phyloP scores from a whole-genome alignment of 2,113 vertebrate species.

The Brachyhypopomus gauderio region DNA sequence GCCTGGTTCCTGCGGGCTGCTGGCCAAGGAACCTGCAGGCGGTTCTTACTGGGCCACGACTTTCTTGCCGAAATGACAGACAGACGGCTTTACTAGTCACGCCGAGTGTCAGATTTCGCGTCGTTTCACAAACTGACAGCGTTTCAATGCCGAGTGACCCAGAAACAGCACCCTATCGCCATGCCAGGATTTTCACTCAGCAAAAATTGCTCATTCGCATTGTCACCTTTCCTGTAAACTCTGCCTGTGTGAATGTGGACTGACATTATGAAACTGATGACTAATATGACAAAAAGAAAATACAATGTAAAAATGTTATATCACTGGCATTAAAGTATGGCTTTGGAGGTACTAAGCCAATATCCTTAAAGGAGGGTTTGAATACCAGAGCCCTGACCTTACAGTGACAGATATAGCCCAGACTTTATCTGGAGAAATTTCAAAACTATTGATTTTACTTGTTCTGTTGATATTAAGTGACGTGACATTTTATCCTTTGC shows the following conservation, averaged over 20 bases:
- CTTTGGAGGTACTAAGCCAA: not conserved
- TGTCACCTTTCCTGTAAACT: not conserved
- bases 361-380: not conserved
- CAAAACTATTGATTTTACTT: not conserved
- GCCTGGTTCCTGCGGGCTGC: slow-evolving; percentile 33
- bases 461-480: not conserved
- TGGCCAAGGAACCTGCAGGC: slow-evolving; percentile 45
- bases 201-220: not conserved
- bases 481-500: not conserved
- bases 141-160: slow-evolving; percentile 28
- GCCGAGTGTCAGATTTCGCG: not conserved
- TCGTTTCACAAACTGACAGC: slow-evolving; percentile 26
- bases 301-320: not conserved
- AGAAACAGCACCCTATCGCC: slow-evolving; percentile 1
- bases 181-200: not conserved
- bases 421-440: too few species aligned
- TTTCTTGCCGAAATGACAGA: slow-evolving; percentile 43
- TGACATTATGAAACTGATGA: not conserved
- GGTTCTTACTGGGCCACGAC: slow-evolving; percentile 21
- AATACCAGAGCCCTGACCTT: not conserved
- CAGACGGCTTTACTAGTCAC: slow-evolving; percentile 15
- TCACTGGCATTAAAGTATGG: not conserved
- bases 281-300: not conserved
- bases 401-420: not conserved
- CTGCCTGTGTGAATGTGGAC: not conserved